A percentile compares a stretch with the other conserved stretches of the same genome.
These are phyloP conservation scores for Rhyacophila evoluta DNA, from an alignment of 2,888 invertebrate species.

Conservation along the genomic window DNA sequence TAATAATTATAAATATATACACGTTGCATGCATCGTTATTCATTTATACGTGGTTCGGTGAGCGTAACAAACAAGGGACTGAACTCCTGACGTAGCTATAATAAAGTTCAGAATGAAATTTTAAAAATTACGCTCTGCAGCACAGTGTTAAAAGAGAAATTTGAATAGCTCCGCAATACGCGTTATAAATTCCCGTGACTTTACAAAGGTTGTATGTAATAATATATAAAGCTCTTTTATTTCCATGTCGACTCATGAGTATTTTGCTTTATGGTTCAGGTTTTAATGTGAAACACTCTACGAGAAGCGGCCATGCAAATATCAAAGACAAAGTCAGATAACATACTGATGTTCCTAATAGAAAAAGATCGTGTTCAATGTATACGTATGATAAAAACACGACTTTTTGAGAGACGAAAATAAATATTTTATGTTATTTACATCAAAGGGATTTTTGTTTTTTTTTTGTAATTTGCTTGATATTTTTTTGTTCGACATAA, in stretches of 20 bases:
- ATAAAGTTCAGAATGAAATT: no score
- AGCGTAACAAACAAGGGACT: no score
- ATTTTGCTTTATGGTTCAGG: conserved; percentile 19
- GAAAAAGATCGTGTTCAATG: neutral
- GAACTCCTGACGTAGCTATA: no score
- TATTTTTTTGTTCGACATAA: no score
- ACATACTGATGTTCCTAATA: neutral
- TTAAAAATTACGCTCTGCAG: no score
- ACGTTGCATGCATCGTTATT: no score
- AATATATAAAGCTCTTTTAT: neutral
- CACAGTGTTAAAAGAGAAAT: neutral
- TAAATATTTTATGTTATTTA: neutral
- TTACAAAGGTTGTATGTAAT: neutral
- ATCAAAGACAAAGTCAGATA: neutral
- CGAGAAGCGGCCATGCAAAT: conserved; percentile 15
- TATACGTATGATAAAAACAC: neutral
- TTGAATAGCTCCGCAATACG: neutral
- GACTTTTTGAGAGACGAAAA: neutral
- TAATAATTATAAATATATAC: no score
- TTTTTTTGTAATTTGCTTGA: no score
- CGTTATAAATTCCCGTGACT: neutral
- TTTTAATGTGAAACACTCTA: conserved; percentile 20
- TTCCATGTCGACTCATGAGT: neutral
- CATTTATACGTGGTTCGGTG: no score
- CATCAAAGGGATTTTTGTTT: no score